Evolutionary conservation across 2,113 vertebrate genomes (phyloP), one percentile per base, ranked within the genome.

Genomic region (Scomber scombrus): DNA sequence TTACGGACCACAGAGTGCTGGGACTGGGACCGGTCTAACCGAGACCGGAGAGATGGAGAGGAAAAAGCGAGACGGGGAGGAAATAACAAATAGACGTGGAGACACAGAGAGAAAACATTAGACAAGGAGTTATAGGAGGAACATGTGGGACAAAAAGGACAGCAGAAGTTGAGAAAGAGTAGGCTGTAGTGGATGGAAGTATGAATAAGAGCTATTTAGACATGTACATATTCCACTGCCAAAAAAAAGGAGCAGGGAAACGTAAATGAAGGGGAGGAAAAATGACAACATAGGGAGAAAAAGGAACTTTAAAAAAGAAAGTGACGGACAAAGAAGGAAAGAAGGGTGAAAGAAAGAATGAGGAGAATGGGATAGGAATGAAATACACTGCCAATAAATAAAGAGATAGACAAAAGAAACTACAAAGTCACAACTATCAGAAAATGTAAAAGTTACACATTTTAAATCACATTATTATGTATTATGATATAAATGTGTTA

Each of bases 1-100:
- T 90, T 71, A 75, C 84, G 89, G 85, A 91, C 91, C 90, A 85
- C 86, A 92, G 72, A 52, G 31, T 69, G 71, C 78, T 88, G 88
- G 85, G 87, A 93, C 67, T 88, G 79, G 60, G 75, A 91, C 85
- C 85, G 88, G 88, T 88, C 73, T 88, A 89, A 87, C 91, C 85
- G 73, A 80, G 51, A 58, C 46, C 73, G 45, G 58, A 79, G 86
- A 14, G 31, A 82, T 26, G 4, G 23, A 84, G 76, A 6, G 69
- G 50, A 69, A 70, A 64, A 72, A 78, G 58, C 14, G 21, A 81
- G 81, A 80, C 78, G 63, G 64, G 78, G 70, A 80, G 79, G 85
- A 91, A 87, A 86, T 89, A 89, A 87, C 79, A 89, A 88, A 90
- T 80, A 86, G 52, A 76, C 46, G 64, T 26, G 51, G 60, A 85